Evolutionary conservation across 2,113 vertebrate species (phyloP).

Genomic region (Elgaria multicarinata): DNA sequence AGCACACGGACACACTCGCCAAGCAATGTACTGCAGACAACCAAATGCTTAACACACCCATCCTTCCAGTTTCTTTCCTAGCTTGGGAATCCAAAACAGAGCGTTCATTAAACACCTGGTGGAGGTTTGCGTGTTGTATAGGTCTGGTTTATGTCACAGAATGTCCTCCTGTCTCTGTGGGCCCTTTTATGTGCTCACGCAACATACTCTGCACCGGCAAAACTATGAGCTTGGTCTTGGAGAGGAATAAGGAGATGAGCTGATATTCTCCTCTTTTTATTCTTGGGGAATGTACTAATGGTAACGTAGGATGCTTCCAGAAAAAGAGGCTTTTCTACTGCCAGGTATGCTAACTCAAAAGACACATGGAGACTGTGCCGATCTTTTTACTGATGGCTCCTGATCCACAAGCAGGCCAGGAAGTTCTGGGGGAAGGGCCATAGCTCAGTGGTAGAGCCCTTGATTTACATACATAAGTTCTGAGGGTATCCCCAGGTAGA

Average conservation of each 20-base stretch:
- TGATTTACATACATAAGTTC: not conserved
- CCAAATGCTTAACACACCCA: not conserved
- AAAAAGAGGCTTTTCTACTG: not conserved
- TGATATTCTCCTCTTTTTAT: not conserved
- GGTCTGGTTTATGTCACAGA: not conserved
- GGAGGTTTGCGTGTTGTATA: not conserved
- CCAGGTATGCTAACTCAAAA: not conserved
- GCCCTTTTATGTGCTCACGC: not conserved
- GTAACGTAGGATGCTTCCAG: not conserved
- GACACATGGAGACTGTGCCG: too few species aligned
- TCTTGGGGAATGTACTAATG: not conserved
- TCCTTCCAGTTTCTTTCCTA: not conserved
- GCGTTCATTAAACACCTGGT: not conserved
- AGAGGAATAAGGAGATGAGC: not conserved
- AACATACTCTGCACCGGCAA: not conserved
- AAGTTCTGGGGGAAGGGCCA: not conserved
- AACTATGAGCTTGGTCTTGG: not conserved
- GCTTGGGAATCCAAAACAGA: not conserved
- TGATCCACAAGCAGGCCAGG: not conserved
- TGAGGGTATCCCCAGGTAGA: not conserved
- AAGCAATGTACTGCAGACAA: not conserved
- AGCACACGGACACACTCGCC: not conserved
- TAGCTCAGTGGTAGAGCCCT: not conserved
- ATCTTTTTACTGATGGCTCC: not conserved
- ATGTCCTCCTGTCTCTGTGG: slow-evolving; percentile 5